Evolutionary conservation across 64 coral and sea anemone species (phyloP).

Genomic region (Cladopsammia gracilis): DNA sequence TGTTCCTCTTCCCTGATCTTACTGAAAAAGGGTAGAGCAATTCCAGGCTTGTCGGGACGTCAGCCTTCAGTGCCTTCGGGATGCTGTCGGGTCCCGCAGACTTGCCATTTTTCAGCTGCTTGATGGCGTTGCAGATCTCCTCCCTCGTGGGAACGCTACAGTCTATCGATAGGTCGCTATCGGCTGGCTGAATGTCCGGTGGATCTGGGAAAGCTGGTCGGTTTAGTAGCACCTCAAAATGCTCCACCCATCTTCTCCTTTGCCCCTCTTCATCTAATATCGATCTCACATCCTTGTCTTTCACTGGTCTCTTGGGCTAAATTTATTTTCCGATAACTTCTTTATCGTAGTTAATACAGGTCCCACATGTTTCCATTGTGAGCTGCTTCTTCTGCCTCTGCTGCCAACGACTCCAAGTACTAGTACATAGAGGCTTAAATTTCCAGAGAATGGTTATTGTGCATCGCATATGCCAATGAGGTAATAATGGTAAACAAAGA

Average conservation of each 20-base stretch:
- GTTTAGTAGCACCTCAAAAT: conserved; percentile 44
- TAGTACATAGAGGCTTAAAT: no score
- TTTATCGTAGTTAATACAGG: conserved; percentile 20
- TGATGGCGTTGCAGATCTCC: conserved; percentile 29
- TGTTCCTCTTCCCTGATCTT: conserved; percentile 20
- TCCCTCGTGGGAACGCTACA: not conserved
- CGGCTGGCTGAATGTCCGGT: conserved; percentile 35
- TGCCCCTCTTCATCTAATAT: not conserved
- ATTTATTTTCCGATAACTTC: not conserved
- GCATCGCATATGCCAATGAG: no score
- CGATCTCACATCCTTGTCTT: conserved; percentile 7
- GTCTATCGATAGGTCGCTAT: conserved; percentile 9
- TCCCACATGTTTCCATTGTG: not conserved
- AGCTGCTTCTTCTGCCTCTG: conserved; percentile 12
- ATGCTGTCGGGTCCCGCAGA: conserved; percentile 13
- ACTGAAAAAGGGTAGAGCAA: conserved; percentile 32
- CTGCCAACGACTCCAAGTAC: no score
- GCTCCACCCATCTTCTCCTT: conserved; percentile 48
- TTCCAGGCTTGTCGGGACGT: not conserved
- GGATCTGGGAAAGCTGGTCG: not conserved
- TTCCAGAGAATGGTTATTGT: no score
- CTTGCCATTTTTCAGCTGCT: conserved; percentile 24
- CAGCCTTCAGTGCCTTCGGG: conserved; percentile 36
- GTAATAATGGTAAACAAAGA: no score
- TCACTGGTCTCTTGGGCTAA: not conserved